phyloP scores from a whole-genome alignment of 2,113 vertebrate species.

The Nothocercus julius region DNA sequence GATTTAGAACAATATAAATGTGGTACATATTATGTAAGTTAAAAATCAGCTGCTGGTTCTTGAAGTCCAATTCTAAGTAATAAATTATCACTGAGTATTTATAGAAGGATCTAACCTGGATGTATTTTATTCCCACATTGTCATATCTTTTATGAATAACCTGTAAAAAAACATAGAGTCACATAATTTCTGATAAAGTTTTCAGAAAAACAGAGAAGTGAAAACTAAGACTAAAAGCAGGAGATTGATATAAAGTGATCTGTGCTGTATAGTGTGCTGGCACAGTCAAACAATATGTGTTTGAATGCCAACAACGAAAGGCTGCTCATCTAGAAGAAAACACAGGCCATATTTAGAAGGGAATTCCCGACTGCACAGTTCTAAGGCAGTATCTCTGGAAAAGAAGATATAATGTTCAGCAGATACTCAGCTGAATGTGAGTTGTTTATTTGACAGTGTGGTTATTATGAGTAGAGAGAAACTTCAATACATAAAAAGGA shows the following conservation, averaged over 20 bases:
- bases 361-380: not conserved
- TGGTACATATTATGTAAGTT: not conserved
- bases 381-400: not conserved
- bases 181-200: not conserved
- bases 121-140: not conserved
- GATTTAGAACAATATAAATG: not conserved
- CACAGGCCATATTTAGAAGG: not conserved
- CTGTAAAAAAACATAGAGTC: not conserved
- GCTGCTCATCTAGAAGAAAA: not conserved
- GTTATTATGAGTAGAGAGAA: not conserved
- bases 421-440: not conserved
- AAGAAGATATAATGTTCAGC: not conserved
- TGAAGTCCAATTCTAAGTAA: not conserved
- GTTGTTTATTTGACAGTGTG: not conserved
- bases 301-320: not conserved
- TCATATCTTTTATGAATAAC: slow-evolving; percentile 3
- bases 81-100: not conserved
- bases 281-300: not conserved
- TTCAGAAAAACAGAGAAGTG: not conserved
- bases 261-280: not conserved
- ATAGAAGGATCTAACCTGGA: not conserved
- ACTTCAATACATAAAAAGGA: not conserved
- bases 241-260: not conserved
- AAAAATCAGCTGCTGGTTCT: not conserved
- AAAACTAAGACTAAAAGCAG: not conserved